Base-by-base conservation (phyloP, 2,797 vertebrate species). In the Diplodus puntazzo region DNA sequence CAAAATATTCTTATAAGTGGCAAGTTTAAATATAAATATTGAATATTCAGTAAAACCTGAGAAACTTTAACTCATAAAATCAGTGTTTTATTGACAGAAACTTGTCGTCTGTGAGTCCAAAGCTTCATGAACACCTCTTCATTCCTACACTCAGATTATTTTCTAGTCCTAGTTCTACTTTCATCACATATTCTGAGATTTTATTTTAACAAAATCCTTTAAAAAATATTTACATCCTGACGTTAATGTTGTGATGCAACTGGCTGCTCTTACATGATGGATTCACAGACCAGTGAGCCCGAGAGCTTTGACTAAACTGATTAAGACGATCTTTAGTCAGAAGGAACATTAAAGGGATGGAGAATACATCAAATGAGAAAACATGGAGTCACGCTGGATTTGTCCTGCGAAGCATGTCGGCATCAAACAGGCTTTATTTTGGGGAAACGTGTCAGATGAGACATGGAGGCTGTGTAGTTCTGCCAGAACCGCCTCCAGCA, bases 401-500 rank as follows among this genome's bases (percentile, higher is more conserved):
- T 63, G 67, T 74, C 59, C 53, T 0, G 55, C 7, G 52, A 52
- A 68, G 75, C 55, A 4, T 59, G 59, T 60, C 43, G 25, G 53
- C 55, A 64, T 79, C 74, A 79, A 85, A 76, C 53, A 1, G 18
- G 20, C 65, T 80, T 79, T 62, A 52, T 82, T 71, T 74, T 64
- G 12, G 46, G 16, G 34, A 23, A 27, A 52, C 46, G 0, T 48
- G 69, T 59, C 52, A 2, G 53, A 61, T 30, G 78, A 75, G 69
- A 42, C 12, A 1, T 0, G 30, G 42, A 53, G 25, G 67, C 77
- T 80, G 68, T 73, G 80, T 34, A 25, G 57, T 43, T n/a, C 5
- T 67, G 81, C 79, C 79, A 87, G 82, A 65, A 25, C 3, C 60
- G 78, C 72, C 80, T 85, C 57, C 45, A 54, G 67, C 71, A 3